phyloP scores from a whole-genome alignment of 2,888 invertebrate genomes.

The Cryptocephalus primarius region DNA sequence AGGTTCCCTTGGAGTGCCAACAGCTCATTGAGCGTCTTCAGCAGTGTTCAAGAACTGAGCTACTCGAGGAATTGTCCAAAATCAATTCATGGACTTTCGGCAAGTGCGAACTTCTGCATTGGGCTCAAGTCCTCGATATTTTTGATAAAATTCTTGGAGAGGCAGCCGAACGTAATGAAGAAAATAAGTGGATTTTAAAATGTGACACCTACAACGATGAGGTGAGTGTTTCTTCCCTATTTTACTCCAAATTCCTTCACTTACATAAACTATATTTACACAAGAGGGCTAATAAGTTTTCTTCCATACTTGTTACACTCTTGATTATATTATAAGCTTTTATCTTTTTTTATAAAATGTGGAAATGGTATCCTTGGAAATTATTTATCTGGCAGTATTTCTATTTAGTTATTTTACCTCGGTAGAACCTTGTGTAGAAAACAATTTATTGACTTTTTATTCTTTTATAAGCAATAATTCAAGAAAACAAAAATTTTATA shows the following conservation, averaged over 20 bases:
- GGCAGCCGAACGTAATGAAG: conserved; percentile 51
- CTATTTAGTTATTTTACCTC: too few relatives aligned
- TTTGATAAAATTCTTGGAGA: conserved; percentile 65
- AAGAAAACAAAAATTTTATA: too few relatives aligned
- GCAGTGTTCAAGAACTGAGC: conserved; percentile 51
- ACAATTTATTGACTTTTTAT: too few relatives aligned
- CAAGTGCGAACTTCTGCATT: conserved; percentile 78
- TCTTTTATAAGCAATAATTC: too few relatives aligned
- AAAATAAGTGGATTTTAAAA: conserved; percentile 57
- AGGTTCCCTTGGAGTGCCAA: conserved; percentile 70
- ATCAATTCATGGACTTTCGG: conserved; percentile 77
- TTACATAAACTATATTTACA: too few relatives aligned
- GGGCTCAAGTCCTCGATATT: conserved; percentile 73
- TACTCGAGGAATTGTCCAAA: conserved; percentile 56
- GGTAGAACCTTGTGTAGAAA: too few relatives aligned
- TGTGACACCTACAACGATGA: conserved; percentile 49
- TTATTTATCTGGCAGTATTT: too few relatives aligned
- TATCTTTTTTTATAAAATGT: too few relatives aligned
- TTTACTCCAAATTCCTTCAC: not conserved
- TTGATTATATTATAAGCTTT: too few relatives aligned
- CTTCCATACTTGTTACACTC: too few relatives aligned
- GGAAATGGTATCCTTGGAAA: too few relatives aligned
- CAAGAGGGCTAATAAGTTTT: too few relatives aligned
- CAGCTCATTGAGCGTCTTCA: conserved; percentile 62
- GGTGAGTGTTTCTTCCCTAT: conserved; percentile 10